A percentile compares a stretch with the other conserved stretches of the same genome.
phyloP scores from a whole-genome alignment of 2,888 invertebrate genomes.

The Electrophaes corylata region DNA sequence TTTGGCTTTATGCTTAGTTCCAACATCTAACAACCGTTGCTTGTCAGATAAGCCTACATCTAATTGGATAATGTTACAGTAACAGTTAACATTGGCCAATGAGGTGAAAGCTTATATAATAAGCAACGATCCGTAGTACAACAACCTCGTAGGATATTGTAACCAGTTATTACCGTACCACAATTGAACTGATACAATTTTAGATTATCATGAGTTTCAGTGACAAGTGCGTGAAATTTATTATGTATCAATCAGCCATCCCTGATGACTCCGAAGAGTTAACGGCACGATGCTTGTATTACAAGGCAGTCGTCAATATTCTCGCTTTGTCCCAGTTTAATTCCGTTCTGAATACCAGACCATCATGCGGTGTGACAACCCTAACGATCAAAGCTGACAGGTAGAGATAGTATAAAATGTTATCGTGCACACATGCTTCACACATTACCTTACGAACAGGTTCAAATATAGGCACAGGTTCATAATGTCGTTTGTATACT shows the following conservation, averaged over 20 bases:
- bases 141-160: too few relatives aligned
- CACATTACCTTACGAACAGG: not conserved
- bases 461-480: conserved; percentile 6
- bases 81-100: too few relatives aligned
- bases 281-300: conserved; percentile 33
- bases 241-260: not conserved
- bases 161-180: too few relatives aligned
- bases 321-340: conserved; percentile 23
- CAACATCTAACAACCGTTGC: too few relatives aligned
- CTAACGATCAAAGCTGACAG: conserved; percentile 6
- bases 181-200: too few relatives aligned
- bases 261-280: conserved; percentile 15
- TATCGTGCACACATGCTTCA: not conserved
- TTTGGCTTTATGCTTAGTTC: too few relatives aligned
- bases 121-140: too few relatives aligned
- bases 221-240: not conserved
- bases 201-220: not conserved
- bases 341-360: conserved; percentile 13
- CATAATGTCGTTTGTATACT: too few relatives aligned
- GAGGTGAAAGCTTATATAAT: too few relatives aligned
- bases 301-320: conserved; percentile 20
- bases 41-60: too few relatives aligned
- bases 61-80: too few relatives aligned
- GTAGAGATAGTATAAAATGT: not conserved
- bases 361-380: conserved; percentile 10